phyloP scores from a whole-genome alignment of 2,888 invertebrate genomes.

The Drosophila emarginata region DNA sequence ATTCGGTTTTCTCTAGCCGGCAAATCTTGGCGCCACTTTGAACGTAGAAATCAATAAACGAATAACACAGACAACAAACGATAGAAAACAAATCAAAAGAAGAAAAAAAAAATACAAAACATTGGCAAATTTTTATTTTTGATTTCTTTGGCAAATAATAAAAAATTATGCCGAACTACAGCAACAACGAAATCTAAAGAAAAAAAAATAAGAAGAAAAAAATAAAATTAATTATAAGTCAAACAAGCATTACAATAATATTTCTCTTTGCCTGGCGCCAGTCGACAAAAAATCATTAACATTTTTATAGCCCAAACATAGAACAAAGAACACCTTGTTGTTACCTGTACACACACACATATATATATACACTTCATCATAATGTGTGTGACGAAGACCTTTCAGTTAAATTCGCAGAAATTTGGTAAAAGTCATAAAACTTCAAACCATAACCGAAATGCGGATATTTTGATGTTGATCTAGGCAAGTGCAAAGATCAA shows the following conservation, averaged over 20 bases:
- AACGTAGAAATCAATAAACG: slow-evolving; percentile 69
- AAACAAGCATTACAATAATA: slow-evolving; percentile 75
- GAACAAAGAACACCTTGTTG: slow-evolving; percentile 74
- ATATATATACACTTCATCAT: slow-evolving; percentile 61
- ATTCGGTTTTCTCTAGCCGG: slow-evolving; percentile 53
- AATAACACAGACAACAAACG: slow-evolving; percentile 9
- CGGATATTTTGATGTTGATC: slow-evolving; percentile 46
- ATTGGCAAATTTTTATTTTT: slow-evolving; percentile 26
- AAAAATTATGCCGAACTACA: slow-evolving; percentile 44
- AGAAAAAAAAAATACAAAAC: slow-evolving; percentile 31
- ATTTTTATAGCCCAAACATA: slow-evolving; percentile 74
- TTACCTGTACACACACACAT: slow-evolving; percentile 60
- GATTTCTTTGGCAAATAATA: slow-evolving; percentile 53
- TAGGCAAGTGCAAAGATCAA: slow-evolving; percentile 67
- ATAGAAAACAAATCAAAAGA: slow-evolving; percentile 13
- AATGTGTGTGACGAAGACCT: slow-evolving; percentile 58
- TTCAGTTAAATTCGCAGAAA: slow-evolving; percentile 19
- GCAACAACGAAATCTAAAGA: slow-evolving; percentile 22
- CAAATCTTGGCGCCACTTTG: slow-evolving; percentile 69
- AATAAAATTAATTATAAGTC: slow-evolving; percentile 78
- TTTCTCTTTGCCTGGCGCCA: slow-evolving; percentile 70
- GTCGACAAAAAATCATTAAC: slow-evolving; percentile 79
- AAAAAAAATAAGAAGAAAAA: slow-evolving; percentile 37
- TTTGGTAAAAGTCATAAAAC: slow-evolving; percentile 63
- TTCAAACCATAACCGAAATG: slow-evolving; percentile 47